These are phyloP conservation scores for Xenopus borealis DNA, from an alignment of 2,113 vertebrate genomes.

Conservation along the genomic window DNA sequence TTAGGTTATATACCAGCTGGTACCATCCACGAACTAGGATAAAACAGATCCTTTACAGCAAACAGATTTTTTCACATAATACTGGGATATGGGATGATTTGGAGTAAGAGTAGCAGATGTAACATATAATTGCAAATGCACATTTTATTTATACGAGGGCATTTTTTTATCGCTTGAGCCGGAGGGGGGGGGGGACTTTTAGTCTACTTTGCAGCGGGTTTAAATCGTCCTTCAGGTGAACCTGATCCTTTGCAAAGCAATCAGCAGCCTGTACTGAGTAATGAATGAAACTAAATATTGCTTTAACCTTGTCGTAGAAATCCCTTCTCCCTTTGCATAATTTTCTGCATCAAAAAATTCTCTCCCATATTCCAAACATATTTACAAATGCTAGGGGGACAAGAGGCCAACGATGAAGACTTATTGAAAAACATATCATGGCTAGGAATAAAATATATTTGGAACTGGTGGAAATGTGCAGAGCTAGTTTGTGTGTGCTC, in stretches of 20 bases:
- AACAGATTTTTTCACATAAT: neutral
- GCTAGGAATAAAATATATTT: neutral
- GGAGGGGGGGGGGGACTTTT: neutral
- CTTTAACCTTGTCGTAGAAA: slow-evolving; percentile 3
- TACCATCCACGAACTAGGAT: slow-evolving; percentile 54
- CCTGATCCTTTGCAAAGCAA: slow-evolving; percentile 1
- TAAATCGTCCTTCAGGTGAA: neutral
- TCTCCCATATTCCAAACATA: neutral
- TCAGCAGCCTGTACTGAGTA: neutral
- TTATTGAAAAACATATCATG: neutral
- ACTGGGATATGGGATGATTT: no score
- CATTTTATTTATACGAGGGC: no score
- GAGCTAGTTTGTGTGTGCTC: neutral
- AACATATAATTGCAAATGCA: no score
- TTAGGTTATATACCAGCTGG: slow-evolving; percentile 56
- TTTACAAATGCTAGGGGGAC: neutral
- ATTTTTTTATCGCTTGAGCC: no score
- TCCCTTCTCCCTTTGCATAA: neutral
- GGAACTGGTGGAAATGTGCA: neutral
- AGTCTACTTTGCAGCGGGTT: neutral
- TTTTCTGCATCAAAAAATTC: neutral
- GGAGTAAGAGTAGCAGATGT: no score
- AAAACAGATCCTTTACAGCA: slow-evolving; percentile 60
- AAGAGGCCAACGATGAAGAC: neutral
- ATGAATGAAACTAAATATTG: slow-evolving; percentile 4